Base-by-base conservation (phyloP, 2,888 invertebrate genomes). In the Rhopalosiphum nymphaeae region DNA sequence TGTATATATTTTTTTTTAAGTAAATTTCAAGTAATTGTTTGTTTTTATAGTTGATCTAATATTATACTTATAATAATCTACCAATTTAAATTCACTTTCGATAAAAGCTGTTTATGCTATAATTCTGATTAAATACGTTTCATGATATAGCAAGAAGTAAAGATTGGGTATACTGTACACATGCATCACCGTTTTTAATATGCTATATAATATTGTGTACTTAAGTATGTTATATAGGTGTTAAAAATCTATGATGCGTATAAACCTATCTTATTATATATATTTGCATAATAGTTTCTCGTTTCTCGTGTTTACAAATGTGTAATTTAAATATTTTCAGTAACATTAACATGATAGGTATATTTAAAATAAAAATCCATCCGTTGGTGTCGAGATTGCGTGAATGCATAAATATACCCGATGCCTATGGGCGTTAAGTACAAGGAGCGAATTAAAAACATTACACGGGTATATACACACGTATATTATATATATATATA, bases 381-480 rank as follows among this genome's bases (percentile, higher is more conserved):
- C 16, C 49, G 42, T 36, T 29, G 42, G 89, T 89, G 89, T 89
- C 44, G 53, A 29, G 42, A 89, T 89, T 42, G 89, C 57, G 89
- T 89, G 89, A 89, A 89, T 13, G 57, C 26, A 56, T 46, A n/a
- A 46, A 87, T 87, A 46, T 42, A 44, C 29, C 29, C 88, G 36
- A 46, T 57, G 57, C 89, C 89, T 57, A 44, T 44, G 44, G 89
- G 89, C 89, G 89, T 89, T 29, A 44, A 44, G 57, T 89, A 89
- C 57, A 29, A 89, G 89, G 89, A 89, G 89, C 89, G 57, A 89
- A 61, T 89, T 57, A 57, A 42, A 89, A 89, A 57, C 44, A 57
- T 89, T 44, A 42, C 57, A 61, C 44, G 57, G 36, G 26, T 26
- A 78, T 78, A 78, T 9, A 78, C 78, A 36, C 78, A 78, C 78